Conservation (phyloP, 2,797 vertebrate species). For the Enteromius unitaeniatus region DNA sequence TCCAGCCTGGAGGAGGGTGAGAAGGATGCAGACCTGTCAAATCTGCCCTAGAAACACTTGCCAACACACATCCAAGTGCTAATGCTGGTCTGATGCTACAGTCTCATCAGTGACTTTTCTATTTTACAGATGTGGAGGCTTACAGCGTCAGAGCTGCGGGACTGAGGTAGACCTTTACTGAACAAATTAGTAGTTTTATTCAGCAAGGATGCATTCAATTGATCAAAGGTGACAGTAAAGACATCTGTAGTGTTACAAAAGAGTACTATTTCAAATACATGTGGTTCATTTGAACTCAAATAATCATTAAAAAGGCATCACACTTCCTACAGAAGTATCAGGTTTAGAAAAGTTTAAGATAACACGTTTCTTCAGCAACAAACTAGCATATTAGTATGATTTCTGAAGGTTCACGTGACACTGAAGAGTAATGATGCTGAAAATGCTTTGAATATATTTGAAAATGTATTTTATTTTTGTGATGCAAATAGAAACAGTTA, state of each 20-base stretch:
- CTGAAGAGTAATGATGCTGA: neutral
- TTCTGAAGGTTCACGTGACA: neutral
- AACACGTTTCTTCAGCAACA: neutral
- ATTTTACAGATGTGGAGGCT: conserved; percentile 50
- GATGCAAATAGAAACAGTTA: neutral
- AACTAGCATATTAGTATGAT: neutral
- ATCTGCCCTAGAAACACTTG: conserved; percentile 20
- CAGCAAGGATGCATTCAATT: neutral
- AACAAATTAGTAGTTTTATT: neutral
- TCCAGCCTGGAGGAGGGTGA: conserved; percentile 90
- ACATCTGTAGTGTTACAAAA: neutral
- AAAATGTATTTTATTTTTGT: neutral
- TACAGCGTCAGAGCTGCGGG: conserved; percentile 71
- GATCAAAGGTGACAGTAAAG: neutral
- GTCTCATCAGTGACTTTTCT: conserved; percentile 4
- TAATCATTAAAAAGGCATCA: no score
- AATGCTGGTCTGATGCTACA: neutral
- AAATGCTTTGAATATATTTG: neutral
- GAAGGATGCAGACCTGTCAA: conserved; percentile 18
- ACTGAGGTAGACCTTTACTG: conserved; percentile 63
- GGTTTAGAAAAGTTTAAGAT: neutral
- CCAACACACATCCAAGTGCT: neutral
- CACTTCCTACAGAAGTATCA: neutral
- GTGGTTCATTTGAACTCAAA: neutral
- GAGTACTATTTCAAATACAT: neutral